phyloP scores from a whole-genome alignment of 2,797 vertebrate genomes.

The Cirrhinus mrigala region DNA sequence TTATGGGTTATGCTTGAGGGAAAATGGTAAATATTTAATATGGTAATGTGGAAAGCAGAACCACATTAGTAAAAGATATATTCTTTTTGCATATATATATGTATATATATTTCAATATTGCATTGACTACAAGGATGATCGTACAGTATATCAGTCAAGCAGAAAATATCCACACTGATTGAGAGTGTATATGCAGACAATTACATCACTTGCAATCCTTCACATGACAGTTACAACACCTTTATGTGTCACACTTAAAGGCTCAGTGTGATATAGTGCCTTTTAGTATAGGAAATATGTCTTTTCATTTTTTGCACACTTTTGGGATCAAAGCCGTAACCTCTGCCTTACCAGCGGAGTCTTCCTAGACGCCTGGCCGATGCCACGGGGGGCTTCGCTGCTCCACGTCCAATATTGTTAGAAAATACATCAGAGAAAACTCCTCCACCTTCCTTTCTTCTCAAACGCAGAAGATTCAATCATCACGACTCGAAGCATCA shows the following conservation, averaged over 20 bases:
- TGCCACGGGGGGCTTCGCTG: background rate
- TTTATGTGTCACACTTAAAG: background rate
- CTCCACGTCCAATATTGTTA: conserved; percentile 17
- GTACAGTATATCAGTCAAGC: background rate
- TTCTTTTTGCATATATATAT: too few relatives aligned
- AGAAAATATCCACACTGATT: background rate
- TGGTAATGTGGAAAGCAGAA: background rate
- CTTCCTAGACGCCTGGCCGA: background rate
- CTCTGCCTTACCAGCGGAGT: background rate
- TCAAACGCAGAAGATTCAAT: conserved; percentile 43
- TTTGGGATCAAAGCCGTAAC: conserved; percentile 10
- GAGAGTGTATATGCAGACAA: background rate
- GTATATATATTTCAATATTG: too few relatives aligned
- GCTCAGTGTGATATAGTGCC: background rate
- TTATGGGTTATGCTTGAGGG: conserved; percentile 24
- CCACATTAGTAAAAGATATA: too few relatives aligned
- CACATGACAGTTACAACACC: background rate
- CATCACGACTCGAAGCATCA: conserved; percentile 2
- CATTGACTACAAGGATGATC: too few relatives aligned
- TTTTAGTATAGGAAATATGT: background rate
- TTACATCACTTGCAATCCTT: background rate
- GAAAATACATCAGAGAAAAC: background rate
- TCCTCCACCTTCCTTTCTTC: conserved; percentile 17
- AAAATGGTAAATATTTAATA: conserved; percentile 16
- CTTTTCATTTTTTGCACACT: background rate